A percentile compares a stretch with the other conserved stretches of the same genome.
Conservation (phyloP, 2,888 invertebrate species). For the Archaeoteleia sp. region DNA sequence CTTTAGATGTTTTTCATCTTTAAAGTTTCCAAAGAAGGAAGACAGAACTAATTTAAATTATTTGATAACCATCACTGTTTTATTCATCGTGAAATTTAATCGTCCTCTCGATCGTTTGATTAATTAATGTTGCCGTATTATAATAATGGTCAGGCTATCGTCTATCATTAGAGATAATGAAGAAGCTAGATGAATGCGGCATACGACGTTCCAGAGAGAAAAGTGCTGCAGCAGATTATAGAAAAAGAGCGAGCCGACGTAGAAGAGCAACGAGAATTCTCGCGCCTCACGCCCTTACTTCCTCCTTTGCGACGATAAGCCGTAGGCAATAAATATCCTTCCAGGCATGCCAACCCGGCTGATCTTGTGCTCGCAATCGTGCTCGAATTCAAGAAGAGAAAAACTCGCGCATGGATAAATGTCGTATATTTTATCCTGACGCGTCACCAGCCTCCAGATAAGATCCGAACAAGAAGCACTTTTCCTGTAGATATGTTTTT, state of each 20-base stretch:
- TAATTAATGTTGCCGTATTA: slow-evolving; percentile 6
- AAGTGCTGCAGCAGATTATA: slow-evolving; percentile 33
- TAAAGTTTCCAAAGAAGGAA: no score
- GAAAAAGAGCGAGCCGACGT: slow-evolving; percentile 47
- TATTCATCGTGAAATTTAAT: no score
- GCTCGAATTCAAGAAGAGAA: slow-evolving; percentile 52
- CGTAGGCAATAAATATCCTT: slow-evolving; percentile 61
- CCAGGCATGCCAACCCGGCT: slow-evolving; percentile 50
- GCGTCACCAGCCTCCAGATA: slow-evolving; percentile 48
- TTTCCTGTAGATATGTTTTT: slow-evolving; percentile 16
- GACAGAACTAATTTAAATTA: no score
- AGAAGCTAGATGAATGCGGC: slow-evolving; percentile 32
- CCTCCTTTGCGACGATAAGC: slow-evolving; percentile 60
- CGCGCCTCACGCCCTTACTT: slow-evolving; percentile 54
- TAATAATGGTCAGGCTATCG: slow-evolving; percentile 23
- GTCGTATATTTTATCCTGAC: slow-evolving; percentile 51
- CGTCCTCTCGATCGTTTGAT: background rate
- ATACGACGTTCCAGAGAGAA: slow-evolving; percentile 26
- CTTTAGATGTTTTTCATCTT: no score
- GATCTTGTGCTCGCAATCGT: slow-evolving; percentile 54
- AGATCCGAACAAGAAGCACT: slow-evolving; percentile 42
- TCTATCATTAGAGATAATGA: slow-evolving; percentile 30
- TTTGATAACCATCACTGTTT: no score
- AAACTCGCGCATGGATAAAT: slow-evolving; percentile 52
- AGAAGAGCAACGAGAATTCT: slow-evolving; percentile 51